Evolutionary conservation across 2,113 vertebrate genomes (phyloP).

Genomic region (Noctilio leporinus): DNA sequence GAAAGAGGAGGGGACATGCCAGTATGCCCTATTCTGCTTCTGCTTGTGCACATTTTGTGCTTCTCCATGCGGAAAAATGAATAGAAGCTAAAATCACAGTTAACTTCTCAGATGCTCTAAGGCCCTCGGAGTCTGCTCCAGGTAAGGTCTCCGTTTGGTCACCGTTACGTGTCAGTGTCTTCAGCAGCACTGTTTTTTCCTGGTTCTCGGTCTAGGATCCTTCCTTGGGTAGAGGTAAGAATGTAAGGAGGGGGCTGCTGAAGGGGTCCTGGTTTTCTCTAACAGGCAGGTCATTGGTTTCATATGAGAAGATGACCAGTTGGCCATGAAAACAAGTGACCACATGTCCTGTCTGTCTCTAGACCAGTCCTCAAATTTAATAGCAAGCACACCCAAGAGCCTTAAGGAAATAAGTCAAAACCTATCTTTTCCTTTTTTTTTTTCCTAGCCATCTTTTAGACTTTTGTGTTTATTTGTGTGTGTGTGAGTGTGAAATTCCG

Average conservation of each 20-base stretch:
- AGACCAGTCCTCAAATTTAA: neutral
- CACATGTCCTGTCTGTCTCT: neutral
- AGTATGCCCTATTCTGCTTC: neutral
- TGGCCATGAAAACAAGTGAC: neutral
- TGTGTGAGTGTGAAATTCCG: neutral
- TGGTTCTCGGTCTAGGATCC: neutral
- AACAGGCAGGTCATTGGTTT: neutral
- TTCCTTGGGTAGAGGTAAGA: neutral
- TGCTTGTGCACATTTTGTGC: neutral
- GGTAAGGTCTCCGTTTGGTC: neutral
- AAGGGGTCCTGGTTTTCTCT: neutral
- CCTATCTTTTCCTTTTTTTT: neutral
- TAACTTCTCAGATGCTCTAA: neutral
- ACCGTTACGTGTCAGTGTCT: neutral
- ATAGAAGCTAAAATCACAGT: neutral
- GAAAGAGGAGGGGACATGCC: neutral
- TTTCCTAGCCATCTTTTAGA: neutral
- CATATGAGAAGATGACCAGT: neutral
- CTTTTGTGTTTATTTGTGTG: neutral
- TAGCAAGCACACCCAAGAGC: neutral
- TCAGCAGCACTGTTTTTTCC: neutral
- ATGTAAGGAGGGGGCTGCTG: neutral
- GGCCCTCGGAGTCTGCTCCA: neutral
- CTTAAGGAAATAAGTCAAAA: neutral
- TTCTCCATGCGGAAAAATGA: neutral